phyloP scores from a whole-genome alignment of 2,797 vertebrate species.

The Apogon talboti region DNA sequence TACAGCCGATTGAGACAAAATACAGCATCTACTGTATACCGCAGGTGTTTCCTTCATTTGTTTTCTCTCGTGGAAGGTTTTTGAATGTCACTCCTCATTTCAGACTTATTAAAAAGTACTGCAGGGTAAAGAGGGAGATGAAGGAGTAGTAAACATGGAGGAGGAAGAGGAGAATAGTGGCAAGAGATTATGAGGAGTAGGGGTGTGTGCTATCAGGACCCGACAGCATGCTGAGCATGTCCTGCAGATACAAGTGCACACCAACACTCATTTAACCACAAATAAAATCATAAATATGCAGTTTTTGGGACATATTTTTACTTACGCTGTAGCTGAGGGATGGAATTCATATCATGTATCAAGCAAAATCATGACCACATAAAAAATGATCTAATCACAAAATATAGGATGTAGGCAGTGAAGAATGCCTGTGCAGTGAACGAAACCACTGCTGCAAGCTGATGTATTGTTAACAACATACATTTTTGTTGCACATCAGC shows the following conservation, averaged over 20 bases:
- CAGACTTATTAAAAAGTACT: slow-evolving; percentile 29
- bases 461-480: no score
- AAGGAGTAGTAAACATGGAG: not conserved
- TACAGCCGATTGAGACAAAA: slow-evolving; percentile 2
- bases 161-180: not conserved
- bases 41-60: slow-evolving; percentile 33
- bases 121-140: slow-evolving; percentile 7
- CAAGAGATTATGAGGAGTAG: slow-evolving; percentile 2
- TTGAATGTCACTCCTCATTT: slow-evolving; percentile 22
- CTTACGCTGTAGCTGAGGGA: no score
- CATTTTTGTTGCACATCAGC: no score
- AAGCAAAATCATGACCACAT: no score
- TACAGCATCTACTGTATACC: not conserved
- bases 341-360: no score
- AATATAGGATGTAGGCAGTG: no score
- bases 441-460: no score
- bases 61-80: slow-evolving; percentile 20
- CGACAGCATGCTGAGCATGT: not conserved
- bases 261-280: not conserved
- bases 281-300: not conserved
- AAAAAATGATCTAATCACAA: no score
- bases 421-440: no score
- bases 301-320: no score
- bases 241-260: not conserved
- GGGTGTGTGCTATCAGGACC: not conserved